Evolutionary conservation across 2,797 vertebrate species (phyloP).

Genomic region (Taenioides sp.): DNA sequence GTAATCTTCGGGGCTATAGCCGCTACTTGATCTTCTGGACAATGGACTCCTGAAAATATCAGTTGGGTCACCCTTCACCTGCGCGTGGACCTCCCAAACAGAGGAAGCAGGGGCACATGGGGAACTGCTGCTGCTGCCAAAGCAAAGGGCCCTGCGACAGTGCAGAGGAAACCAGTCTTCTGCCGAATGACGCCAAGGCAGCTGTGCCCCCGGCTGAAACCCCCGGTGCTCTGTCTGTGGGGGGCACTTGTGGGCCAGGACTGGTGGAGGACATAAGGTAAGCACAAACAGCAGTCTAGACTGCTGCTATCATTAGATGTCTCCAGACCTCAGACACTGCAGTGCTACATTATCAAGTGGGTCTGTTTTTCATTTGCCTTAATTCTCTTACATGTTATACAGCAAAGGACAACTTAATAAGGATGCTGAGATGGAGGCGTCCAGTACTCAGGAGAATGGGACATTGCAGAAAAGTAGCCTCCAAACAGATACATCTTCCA

Average conservation of each 20-base stretch:
- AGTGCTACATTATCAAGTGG: neutral
- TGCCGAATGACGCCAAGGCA: conserved; percentile 58
- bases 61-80: conserved; percentile 34
- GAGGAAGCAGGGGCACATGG: conserved; percentile 69
- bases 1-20: conserved; percentile 14
- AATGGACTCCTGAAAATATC: conserved; percentile 57
- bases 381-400: neutral
- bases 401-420: conserved; percentile 16
- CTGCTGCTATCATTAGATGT: neutral
- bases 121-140: conserved; percentile 69
- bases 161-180: conserved; percentile 71
- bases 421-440: conserved; percentile 21
- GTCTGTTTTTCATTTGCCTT: neutral
- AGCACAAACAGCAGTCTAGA: conserved; percentile 12
- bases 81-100: conserved; percentile 28
- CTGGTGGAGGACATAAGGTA: conserved; percentile 52
- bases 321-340: neutral
- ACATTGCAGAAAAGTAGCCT: conserved; percentile 28
- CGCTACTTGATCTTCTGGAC: conserved; percentile 22
- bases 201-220: conserved; percentile 25
- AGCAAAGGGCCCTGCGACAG: conserved; percentile 63
- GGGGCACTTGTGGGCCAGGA: conserved; percentile 35
- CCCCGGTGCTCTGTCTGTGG: conserved; percentile 8
- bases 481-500: conserved; percentile 16
- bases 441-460: conserved; percentile 61